Conservation (phyloP, 2,888 invertebrate species). For the Branchipolynoe longqiensis region DNA sequence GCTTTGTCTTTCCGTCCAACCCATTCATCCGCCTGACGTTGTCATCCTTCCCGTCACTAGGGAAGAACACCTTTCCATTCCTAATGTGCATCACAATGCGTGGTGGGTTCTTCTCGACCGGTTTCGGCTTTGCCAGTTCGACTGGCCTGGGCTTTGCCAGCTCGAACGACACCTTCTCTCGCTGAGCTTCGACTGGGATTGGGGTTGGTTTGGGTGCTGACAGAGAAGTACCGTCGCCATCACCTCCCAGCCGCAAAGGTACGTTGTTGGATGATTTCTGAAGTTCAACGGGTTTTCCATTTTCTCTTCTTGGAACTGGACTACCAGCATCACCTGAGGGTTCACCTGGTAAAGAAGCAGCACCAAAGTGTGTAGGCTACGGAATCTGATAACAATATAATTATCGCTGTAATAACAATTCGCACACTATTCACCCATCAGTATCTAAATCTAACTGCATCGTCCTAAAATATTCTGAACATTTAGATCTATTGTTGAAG, state of each 20-base stretch:
- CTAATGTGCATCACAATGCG: conserved; percentile 80
- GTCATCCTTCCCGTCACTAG: conserved; percentile 4
- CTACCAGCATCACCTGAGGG: conserved; percentile 68
- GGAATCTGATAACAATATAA: no score
- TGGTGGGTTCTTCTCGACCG: conserved; percentile 55
- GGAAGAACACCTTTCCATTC: conserved; percentile 75
- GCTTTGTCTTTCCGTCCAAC: background rate
- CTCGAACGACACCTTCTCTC: conserved; percentile 75
- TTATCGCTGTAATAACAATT: no score
- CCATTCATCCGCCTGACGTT: conserved; percentile 70
- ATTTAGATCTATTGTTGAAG: no score
- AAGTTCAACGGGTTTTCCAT: conserved; percentile 1
- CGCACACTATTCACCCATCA: no score
- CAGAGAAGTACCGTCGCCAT: background rate
- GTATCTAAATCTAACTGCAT: no score
- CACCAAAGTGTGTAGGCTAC: no score
- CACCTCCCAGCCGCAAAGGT: background rate
- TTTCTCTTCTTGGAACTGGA: conserved; percentile 65
- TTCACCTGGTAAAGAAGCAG: conserved; percentile 65
- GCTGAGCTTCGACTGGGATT: conserved; percentile 45
- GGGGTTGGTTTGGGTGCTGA: conserved; percentile 32
- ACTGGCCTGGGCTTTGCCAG: conserved; percentile 61
- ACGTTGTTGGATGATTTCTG: conserved; percentile 7
- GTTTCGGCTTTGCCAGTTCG: background rate
- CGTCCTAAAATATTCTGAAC: no score